Base-by-base conservation (phyloP, 2,797 vertebrate species). In the Typhlichthys eigenmanni region DNA sequence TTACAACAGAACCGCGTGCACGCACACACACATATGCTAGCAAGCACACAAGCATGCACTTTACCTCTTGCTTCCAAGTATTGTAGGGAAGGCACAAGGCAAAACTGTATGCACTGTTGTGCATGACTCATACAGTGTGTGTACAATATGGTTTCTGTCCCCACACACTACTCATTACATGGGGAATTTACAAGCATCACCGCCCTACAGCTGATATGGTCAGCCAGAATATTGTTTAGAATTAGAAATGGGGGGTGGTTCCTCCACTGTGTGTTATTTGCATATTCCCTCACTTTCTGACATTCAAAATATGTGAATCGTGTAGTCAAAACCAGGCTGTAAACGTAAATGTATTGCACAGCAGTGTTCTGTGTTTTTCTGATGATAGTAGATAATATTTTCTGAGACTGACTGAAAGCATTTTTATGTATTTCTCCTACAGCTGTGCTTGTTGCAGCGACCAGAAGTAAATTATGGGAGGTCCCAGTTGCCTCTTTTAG, bases 401-500 rank as follows among this genome's bases (percentile, higher is more conserved):
- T 62, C 12, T 55, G 47, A 19, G 24, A 48, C 55, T 60, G 55
- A 58, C 48, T 56, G 34, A 66, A 71, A 16, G 12, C 56, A 12
- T 50, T 16, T 52, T 60, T 48, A 64, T 17, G 58, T 62, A 17
- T 80, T 59, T 64, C 58, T 62, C 66, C 55, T 75, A 32, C 69
- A 92, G 92, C 72, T 60, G 77, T 82, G 62, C 69, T 64, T 64
- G 87, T 85, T 54, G 84, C 84, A 46, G 91, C 91, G 50, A 85
- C 84, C 11, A 87, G 90, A 53, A 91, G 85, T 62, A 92, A 90
- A 72, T 74, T 88, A 4, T 93, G 93, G 93, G 90, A 93, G 43
- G 87, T 91, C 69, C 90, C 92, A 45, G 75, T 79, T 10, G 80
- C 83, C 34, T 82, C 87, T 16, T 74, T 81, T 14, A 19, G 51